Evolutionary conservation across 2,888 invertebrate genomes (phyloP).

Genomic region (Tanypteryx hageni): DNA sequence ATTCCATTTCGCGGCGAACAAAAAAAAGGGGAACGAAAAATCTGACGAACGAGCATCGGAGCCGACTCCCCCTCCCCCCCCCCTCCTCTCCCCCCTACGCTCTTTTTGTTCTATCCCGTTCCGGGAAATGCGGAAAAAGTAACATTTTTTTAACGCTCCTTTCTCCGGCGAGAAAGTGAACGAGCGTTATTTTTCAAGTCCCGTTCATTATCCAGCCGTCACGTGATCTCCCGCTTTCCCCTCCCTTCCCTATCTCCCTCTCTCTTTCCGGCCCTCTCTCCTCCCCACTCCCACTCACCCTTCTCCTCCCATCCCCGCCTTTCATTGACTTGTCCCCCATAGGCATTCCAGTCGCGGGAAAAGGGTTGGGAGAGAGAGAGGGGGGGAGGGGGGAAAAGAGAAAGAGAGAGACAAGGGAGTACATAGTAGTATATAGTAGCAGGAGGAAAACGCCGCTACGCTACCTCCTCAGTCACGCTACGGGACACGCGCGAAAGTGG

Average conservation of each 20-base stretch:
- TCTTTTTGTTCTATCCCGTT: neutral
- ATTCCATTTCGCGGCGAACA: too few species aligned
- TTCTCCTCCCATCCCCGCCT: neutral
- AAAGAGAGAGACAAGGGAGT: too few species aligned
- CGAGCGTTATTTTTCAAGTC: conserved; percentile 29
- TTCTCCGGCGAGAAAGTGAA: conserved; percentile 14
- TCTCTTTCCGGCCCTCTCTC: neutral
- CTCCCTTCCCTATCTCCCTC: neutral
- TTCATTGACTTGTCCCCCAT: conserved; percentile 27
- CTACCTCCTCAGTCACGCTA: neutral
- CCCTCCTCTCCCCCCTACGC: neutral
- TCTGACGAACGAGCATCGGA: too few species aligned
- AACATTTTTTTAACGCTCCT: neutral
- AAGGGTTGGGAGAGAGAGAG: neutral
- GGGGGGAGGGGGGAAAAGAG: neutral
- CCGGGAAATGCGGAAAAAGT: neutral
- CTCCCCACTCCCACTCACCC: neutral
- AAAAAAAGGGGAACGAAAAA: too few species aligned
- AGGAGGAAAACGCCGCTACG: neutral
- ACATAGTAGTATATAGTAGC: too few species aligned
- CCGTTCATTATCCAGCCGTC: conserved; percentile 14
- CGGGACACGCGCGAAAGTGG: neutral
- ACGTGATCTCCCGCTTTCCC: neutral
- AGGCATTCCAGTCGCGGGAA: conserved; percentile 18
- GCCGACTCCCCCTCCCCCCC: too few species aligned